Evolutionary conservation across 2,797 vertebrate genomes (phyloP).

Genomic region (Hylomyscus alleni): DNA sequence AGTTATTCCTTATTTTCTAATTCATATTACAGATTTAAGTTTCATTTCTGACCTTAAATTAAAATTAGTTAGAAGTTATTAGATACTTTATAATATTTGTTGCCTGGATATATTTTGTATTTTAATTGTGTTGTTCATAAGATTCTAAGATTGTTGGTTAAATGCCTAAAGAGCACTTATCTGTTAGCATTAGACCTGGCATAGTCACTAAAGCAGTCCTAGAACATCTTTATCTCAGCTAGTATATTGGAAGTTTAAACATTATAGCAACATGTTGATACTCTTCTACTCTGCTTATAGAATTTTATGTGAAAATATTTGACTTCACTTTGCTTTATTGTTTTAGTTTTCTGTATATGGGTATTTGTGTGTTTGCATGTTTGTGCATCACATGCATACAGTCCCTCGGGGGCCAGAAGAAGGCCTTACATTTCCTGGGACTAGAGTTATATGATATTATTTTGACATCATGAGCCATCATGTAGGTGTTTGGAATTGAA

Average conservation of each 20-base stretch:
- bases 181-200: conserved; percentile 46
- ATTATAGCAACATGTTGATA: neutral
- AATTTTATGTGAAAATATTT: conserved; percentile 43
- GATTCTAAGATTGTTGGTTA: neutral
- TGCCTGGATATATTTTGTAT: neutral
- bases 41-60: conserved; percentile 63
- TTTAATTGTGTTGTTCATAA: conserved; percentile 49
- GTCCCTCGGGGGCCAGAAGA: neutral
- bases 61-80: conserved; percentile 45
- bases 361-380: neutral
- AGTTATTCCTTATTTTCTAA: conserved; percentile 38
- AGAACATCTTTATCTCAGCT: conserved; percentile 26
- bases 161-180: conserved; percentile 2
- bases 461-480: neutral
- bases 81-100: neutral
- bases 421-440: neutral
- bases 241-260: conserved; percentile 48
- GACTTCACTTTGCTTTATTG: neutral
- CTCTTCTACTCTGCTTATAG: neutral
- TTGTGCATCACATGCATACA: neutral
- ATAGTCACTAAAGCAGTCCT: conserved; percentile 1
- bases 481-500: neutral
- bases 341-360: neutral
- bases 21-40: conserved; percentile 31
- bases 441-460: neutral